Evolutionary conservation across 2,888 invertebrate species (phyloP), one percentile per base, ranked within the genome.

Genomic region (Lymantria monacha): DNA sequence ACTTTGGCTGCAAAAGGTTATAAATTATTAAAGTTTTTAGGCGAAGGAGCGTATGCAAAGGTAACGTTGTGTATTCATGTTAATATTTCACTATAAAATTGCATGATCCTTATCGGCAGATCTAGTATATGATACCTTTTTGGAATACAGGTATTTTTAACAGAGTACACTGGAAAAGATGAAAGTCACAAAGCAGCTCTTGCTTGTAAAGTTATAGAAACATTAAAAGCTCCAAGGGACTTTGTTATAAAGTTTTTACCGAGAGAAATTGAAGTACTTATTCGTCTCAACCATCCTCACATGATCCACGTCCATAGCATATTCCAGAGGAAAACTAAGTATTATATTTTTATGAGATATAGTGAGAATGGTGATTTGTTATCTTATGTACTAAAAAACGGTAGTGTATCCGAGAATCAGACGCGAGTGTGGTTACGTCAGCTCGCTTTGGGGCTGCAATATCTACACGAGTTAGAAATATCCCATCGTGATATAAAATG

Each of bases 401-500:
- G 95, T 1, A 91, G 93, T 36, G 92, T 95, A 3, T 92, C 93
- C 0, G 95, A 96, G 78, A 93, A 93, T 45, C 95, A 95, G 74
- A 92, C 94, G 0, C 83, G 95, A 48, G 93, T 95, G 44, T 96
- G 95, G 95, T 85, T 94, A 51, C 86, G 94, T 10, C 95, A 96
- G 75, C 80, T 96, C n/a, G 83, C 93, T 11, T 76, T 95, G 47
- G 95, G 93, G 0, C 71, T 96, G 22, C 94, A 95, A 69, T 96
- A 96, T 72, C 82, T 96, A 22, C 96, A 96, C 73, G 93, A 94
- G 59, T 87, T 95, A 81, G 94, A 95, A 53, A 94, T 96, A 41
- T 93, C 94, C 0, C 96, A 96, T 75, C 87, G 96, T 44, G 97
- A 97, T 76, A 91, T 97, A 55, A 97, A 97, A 83, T 96, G 96